Evolutionary conservation across 2,797 vertebrate species (phyloP), one percentile per base, ranked within the genome.

Genomic region (Gobionotothen gibberifrons): DNA sequence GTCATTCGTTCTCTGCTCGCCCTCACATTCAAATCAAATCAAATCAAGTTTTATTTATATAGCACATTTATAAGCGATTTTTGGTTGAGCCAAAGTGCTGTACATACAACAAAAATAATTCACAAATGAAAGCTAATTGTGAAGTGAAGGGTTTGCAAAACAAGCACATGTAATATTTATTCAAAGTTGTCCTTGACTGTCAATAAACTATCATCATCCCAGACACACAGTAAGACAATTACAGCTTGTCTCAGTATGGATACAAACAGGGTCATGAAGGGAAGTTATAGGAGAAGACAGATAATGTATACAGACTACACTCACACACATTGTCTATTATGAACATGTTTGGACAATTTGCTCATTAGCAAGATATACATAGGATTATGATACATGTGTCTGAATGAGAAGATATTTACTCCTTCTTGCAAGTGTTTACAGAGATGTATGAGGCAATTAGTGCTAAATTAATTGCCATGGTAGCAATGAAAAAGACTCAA

Each of bases 41-140:
- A n/a, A n/a, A n/a, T n/a, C n/a, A n/a, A n/a, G n/a, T n/a, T n/a
- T n/a, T n/a, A n/a, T n/a, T n/a, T n/a, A n/a, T n/a, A n/a, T n/a
- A n/a, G n/a, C n/a, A n/a, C n/a, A n/a, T n/a, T n/a, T n/a, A n/a
- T n/a, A n/a, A n/a, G n/a, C n/a, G n/a, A n/a, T n/a, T n/a, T n/a
- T n/a, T n/a, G n/a, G n/a, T n/a, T n/a, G n/a, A n/a, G n/a, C n/a
- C n/a, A n/a, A n/a, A n/a, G n/a, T n/a, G n/a, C n/a, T n/a, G n/a
- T n/a, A n/a, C n/a, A n/a, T n/a, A n/a, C n/a, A n/a, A n/a, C n/a
- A n/a, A n/a, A n/a, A n/a, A n/a, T n/a, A n/a, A n/a, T n/a, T n/a
- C 46, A 66, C 52, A 73, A 74, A 66, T 67, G 19, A 26, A 76
- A 15, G 61, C 62, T 81, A 78, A 76, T 48, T 79, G 49, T 81